phyloP scores from a whole-genome alignment of 2,797 vertebrate genomes.

The Masticophis lateralis region DNA sequence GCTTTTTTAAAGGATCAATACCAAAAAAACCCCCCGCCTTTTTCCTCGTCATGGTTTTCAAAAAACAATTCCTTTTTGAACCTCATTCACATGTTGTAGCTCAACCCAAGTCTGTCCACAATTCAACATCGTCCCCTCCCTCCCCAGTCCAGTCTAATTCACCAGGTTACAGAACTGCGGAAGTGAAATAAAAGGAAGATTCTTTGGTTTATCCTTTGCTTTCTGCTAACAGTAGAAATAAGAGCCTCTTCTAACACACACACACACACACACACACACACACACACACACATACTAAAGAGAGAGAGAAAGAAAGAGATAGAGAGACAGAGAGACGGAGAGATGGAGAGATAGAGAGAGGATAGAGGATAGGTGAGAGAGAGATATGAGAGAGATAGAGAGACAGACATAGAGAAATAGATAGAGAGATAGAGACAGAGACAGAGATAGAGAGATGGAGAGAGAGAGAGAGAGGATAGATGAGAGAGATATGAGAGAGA shows the following conservation, averaged over 20 bases:
- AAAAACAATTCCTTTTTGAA: neutral
- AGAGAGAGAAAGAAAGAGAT: fast-evolving
- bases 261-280: too few species aligned
- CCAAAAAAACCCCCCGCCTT: neutral
- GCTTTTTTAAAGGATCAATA: neutral
- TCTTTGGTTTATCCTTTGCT: neutral
- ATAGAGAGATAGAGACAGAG: too few species aligned
- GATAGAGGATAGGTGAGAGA: too few species aligned
- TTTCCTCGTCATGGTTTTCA: neutral
- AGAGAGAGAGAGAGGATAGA: too few species aligned
- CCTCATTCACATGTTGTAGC: neutral
- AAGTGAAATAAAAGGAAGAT: neutral
- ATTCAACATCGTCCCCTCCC: neutral
- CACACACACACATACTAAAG: too few species aligned
- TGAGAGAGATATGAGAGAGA: too few species aligned
- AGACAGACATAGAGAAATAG: too few species aligned
- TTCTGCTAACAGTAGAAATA: neutral
- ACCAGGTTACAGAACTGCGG: neutral
- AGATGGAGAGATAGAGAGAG: too few species aligned
- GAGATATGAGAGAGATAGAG: too few species aligned
- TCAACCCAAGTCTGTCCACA: neutral
- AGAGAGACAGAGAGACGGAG: too few species aligned
- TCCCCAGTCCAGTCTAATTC: neutral
- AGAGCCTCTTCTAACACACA: neutral
- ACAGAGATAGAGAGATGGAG: too few species aligned